Evolutionary conservation across 2,797 vertebrate genomes (phyloP).

Genomic region (Antrozous pallidus): DNA sequence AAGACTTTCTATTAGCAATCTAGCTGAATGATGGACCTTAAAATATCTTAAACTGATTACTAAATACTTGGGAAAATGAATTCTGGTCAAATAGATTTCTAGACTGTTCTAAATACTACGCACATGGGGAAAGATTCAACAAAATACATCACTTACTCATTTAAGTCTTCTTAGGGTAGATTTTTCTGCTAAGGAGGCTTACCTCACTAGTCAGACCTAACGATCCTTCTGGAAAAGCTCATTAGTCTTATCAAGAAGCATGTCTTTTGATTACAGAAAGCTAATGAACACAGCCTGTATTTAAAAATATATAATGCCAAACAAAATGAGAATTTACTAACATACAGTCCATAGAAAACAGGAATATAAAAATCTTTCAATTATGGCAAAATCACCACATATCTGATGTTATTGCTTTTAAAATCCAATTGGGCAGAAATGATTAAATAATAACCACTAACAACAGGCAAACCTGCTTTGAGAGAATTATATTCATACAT

Average conservation of each 20-base stretch:
- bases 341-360: not conserved
- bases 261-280: not conserved
- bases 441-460: not conserved
- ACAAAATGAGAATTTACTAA: not conserved
- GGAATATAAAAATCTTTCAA: not conserved
- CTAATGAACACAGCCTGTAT: not conserved
- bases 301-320: constrained; percentile 1
- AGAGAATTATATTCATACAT: not conserved
- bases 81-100: not conserved
- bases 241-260: not conserved
- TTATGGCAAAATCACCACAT: not conserved
- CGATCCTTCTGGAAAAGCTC: not conserved
- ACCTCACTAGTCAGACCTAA: not conserved
- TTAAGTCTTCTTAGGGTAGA: not conserved
- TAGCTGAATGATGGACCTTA: not conserved
- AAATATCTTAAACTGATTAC: not conserved
- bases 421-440: not conserved
- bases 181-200: not conserved
- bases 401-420: not conserved
- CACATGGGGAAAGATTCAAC: not conserved
- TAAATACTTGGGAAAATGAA: not conserved
- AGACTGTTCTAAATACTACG: not conserved
- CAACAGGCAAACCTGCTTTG: not conserved
- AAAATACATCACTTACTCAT: not conserved
- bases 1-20: constrained; percentile 5